Base-by-base conservation (phyloP, 2,888 invertebrate species). In the Phaonia tiefii region DNA sequence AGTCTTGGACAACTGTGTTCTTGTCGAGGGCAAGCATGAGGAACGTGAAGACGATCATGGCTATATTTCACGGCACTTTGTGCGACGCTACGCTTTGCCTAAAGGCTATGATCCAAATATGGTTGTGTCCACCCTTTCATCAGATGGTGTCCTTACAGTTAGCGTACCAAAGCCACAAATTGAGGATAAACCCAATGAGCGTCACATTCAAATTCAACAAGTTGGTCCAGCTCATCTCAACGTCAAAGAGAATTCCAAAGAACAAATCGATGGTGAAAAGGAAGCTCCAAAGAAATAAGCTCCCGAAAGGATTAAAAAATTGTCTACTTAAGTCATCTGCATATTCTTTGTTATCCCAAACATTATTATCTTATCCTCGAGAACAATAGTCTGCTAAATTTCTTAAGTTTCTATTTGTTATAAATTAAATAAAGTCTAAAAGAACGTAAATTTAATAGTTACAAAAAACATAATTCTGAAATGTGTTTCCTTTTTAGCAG, bases 1-100 rank as follows among this genome's bases (percentile, higher is more conserved):
- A 89, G 95, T 95, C 0, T 92, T 94, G 0, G 95, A 95, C 10
- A 93, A 94, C 84, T 92, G 92, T 63, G 92, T 94, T 65, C 92
- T 94, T 75, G 92, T 95, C 11, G 95, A 96, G 88, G 96, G 95
- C 0, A 95, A 94, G 87, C 96, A 95, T 86, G 95, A 95, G 86
- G 93, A 96, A 79, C 94, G 94, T 82, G 92, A 93, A 37, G 95
- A 95, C 84, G 93, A 93, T 15, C 93, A 94, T 83, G 96, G 96
- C 10, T 94, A 93, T 89, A 93, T 95, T 13, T 93, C 94, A 4
- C 92, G 95, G 58, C 95, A 96, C 79, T 95, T 96, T 85, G 92
- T 94, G 75, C 92, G 96, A 25, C 92, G 95, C 71, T 96, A 96
- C 88, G 88, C 93, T 22, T 88, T 96, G 51, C 96, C 97, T 0